Evolutionary conservation across 2,888 invertebrate species (phyloP), one percentile per base, ranked within the genome.

Genomic region (Tanytarsus gracilentus): DNA sequence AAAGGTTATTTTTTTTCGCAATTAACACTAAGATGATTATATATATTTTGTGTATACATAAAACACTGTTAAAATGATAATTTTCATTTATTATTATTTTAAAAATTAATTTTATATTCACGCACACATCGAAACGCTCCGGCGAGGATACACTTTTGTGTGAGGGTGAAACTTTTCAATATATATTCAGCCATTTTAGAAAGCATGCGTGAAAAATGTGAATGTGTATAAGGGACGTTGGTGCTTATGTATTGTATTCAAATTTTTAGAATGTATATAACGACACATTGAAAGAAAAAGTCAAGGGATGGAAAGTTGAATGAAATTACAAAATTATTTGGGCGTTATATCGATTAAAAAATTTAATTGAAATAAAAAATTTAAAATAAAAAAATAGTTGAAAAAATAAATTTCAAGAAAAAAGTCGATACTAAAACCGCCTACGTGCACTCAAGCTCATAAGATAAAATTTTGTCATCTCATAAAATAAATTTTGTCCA

Each of bases 121-220:
- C 44, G 25, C 49, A 49, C 25, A 25, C 40, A 40, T 40, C 7
- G 14, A 9, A 14, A 14, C 7, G n/a, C n/a, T 40, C 21, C 16
- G 21, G n/a, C n/a, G n/a, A n/a, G n/a, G n/a, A 18, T 18, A 44
- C 18, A 44, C 14, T 11, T 18, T 49, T 25, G 21, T 49, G 56
- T 40, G 56, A 56, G 56, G 56, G 56, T 56, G 56, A 56, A 56
- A 21, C 8, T 18, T 11, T 16, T 29, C 14, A 21, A 27, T n/a
- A n/a, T n/a, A n/a, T n/a, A n/a, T n/a, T n/a, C 58, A 60, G 60
- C 60, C 60, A 60, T 60, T 60, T 60, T 60, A 40, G 26, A 29
- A 40, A 60, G 60, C 50, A 50, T 60, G 60, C 60, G 60, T 50
- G 40, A 11, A 55, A 33, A 21, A 16, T 49, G 27, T 40, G n/a